Conservation (phyloP, 2,797 vertebrate genomes). For the Poeciliopsis presidionis region DNA sequence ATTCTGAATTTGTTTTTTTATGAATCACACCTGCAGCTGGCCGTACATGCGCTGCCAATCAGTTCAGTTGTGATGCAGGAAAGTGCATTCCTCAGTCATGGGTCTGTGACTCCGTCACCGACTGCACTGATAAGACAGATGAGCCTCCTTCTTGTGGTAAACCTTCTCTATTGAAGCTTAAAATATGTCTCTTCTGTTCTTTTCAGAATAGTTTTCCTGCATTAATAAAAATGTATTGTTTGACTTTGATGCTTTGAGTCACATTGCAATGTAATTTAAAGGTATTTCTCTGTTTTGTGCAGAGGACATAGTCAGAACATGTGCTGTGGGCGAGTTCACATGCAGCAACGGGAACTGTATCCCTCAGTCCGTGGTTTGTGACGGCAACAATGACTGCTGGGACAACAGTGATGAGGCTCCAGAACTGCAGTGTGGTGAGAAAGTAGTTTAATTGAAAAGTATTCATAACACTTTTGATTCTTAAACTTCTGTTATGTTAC, state of each 20-base stretch:
- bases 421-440: constrained; percentile 89
- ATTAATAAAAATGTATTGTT: not conserved
- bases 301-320: constrained; percentile 71
- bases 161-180: constrained; percentile 11
- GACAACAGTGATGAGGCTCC: constrained; percentile 93
- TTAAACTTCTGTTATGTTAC: not conserved
- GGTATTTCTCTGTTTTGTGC: constrained; percentile 15
- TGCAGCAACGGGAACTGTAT: constrained; percentile 81
- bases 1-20: constrained; percentile 7
- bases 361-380: constrained; percentile 68
- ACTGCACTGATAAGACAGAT: constrained; percentile 77
- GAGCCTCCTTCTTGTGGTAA: constrained; percentile 77
- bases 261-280: not conserved
- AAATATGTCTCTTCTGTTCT: not conserved
- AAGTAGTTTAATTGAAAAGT: not conserved
- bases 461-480: not conserved
- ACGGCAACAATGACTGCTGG: constrained; percentile 92
- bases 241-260: not conserved
- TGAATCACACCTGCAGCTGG: constrained; percentile 51
- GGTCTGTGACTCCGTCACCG: constrained; percentile 72
- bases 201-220: not conserved
- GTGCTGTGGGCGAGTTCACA: constrained; percentile 70
- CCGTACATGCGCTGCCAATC: constrained; percentile 67
- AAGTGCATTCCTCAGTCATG: constrained; percentile 74
- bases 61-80: constrained; percentile 72